Evolutionary conservation across 2,113 vertebrate genomes (phyloP), one percentile per base, ranked within the genome.

Genomic region (Boleophthalmus pectinirostris): DNA sequence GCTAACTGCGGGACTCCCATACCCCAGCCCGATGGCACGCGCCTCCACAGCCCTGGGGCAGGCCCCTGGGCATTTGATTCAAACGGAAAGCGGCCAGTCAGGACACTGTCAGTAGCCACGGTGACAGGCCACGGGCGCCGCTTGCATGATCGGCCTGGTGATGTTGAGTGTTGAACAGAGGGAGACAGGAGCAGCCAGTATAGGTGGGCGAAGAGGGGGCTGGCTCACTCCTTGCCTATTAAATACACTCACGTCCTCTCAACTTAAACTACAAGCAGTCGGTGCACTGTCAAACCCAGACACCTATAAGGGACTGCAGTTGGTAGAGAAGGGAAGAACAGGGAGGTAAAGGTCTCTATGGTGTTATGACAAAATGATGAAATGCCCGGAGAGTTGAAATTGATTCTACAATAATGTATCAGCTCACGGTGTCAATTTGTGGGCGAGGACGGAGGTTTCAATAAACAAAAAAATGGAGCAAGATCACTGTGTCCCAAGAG

Each of bases 1-100:
- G 86, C 80, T 87, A 58, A 83, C 90, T 77, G 73, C 83, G 81
- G 80, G 87, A 83, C 82, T 88, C 24, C 58, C 65, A 58, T 12
- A 58, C 23, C 72, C 85, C 85, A 80, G 85, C 29, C 78, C 83
- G 83, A 82, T 78, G 83, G 85, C 82, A 74, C 53, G 69, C 68
- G 75, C 61, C 78, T 82, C 79, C 54, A 64, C 78, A 81, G 56
- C 70, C 81, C 53, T 0, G 45, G 78, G 85, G 81, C 81, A 75
- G 54, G 81, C 81, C 81, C 21, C 46, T 69, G 82, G 88, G 83
- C 79, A 58, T 71, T 21, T 7, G 72, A 76, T 85, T 87, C 78
- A 83, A 61, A 58, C 77, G 70, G 66, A 73, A 71, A 56, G 77
- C 29, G 33, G 38, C 73, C 64, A 75, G 73, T 75, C 77, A 72